A percentile compares a stretch with the other conserved stretches of the same genome.
Evolutionary conservation across 1,140 invertebrate species (phyloP).

Genomic region (Papilio helenus): DNA sequence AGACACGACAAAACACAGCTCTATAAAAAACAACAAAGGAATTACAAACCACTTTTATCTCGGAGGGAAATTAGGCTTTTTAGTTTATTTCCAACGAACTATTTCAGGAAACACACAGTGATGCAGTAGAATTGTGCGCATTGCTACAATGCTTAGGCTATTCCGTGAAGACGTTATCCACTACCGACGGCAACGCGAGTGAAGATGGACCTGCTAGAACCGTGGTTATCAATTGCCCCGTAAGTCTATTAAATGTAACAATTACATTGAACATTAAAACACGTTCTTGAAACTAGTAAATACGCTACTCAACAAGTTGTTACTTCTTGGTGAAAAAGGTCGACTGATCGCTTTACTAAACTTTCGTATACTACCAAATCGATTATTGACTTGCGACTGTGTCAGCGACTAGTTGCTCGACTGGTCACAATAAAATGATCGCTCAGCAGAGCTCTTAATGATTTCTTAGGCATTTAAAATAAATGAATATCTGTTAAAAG

Average conservation of each 20-base stretch:
- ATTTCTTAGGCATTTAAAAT: not conserved
- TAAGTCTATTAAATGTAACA: constrained; percentile 40
- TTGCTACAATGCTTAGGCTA: constrained; percentile 73
- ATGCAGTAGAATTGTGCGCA: constrained; percentile 72
- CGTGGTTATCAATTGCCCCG: constrained; percentile 71
- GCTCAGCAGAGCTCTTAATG: not conserved
- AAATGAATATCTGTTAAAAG: constrained; percentile 43
- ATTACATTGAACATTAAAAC: not conserved
- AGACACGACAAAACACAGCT: no score
- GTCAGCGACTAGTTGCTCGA: not conserved
- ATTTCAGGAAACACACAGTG: constrained; percentile 67
- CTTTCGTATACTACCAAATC: no score
- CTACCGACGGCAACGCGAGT: constrained; percentile 56
- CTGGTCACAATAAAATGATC: no score
- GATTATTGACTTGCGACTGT: not conserved
- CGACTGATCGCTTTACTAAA: not conserved
- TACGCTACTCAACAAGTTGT: no score
- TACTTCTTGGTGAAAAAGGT: not conserved
- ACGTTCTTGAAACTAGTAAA: no score
- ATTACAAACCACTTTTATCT: no score
- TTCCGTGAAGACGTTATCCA: constrained; percentile 64
- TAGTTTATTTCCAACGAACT: constrained; percentile 19
- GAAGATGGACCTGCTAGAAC: constrained; percentile 59
- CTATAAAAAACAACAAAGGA: no score
- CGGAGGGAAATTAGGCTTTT: not conserved